These are phyloP conservation scores for Synanthedon andrenaeformis DNA, from an alignment of 2,888 invertebrate species.

Conservation along the genomic window DNA sequence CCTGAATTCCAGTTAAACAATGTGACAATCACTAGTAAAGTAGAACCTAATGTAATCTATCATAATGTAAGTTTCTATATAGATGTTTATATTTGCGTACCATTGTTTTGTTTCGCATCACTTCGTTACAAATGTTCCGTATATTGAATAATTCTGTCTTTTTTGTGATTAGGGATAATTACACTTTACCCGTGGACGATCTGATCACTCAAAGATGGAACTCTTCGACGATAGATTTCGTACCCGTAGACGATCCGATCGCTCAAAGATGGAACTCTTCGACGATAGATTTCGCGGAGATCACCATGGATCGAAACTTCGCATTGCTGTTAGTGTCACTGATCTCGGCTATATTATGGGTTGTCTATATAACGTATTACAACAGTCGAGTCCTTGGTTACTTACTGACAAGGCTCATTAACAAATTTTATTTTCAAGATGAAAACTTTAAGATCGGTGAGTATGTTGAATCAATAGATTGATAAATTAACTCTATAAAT, in stretches of 20 bases:
- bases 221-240: slow-evolving; percentile 68
- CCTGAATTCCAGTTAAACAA: background rate
- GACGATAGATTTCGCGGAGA: slow-evolving; percentile 72
- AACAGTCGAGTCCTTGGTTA: slow-evolving; percentile 93
- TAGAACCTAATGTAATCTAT: slow-evolving; percentile 8
- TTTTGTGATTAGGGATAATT: slow-evolving; percentile 42
- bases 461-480: slow-evolving; percentile 17
- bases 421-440: slow-evolving; percentile 86
- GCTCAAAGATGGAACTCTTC: slow-evolving; percentile 72
- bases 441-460: slow-evolving; percentile 91
- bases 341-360: slow-evolving; percentile 87
- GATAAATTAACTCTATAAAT: too few relatives aligned
- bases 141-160: slow-evolving; percentile 28
- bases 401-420: slow-evolving; percentile 88
- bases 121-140: too few relatives aligned
- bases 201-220: slow-evolving; percentile 70
- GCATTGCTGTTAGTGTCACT: slow-evolving; percentile 83
- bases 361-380: slow-evolving; percentile 94
- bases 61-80: slow-evolving; percentile 24
- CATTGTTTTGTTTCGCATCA: too few relatives aligned
- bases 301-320: slow-evolving; percentile 81
- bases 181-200: slow-evolving; percentile 33
- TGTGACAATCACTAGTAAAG: slow-evolving; percentile 14
- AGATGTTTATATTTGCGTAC: too few relatives aligned
- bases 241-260: slow-evolving; percentile 30